Evolutionary conservation across 2,888 invertebrate species (phyloP).

Genomic region (Tenthredo livida): DNA sequence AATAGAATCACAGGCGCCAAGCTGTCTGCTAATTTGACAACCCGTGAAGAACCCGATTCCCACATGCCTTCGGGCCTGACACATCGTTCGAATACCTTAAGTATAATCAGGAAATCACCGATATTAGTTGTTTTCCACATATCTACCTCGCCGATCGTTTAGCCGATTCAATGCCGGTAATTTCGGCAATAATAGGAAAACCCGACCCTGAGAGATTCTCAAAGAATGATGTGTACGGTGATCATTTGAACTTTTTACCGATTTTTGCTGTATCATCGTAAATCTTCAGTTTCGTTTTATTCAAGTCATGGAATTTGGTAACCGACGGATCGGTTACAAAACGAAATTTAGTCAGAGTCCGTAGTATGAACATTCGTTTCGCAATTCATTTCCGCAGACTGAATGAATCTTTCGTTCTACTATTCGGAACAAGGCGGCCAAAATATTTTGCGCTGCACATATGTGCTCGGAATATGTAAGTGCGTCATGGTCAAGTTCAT

Average conservation of each 20-base stretch:
- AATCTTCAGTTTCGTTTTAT: not conserved
- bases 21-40: constrained; percentile 24
- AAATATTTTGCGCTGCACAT: not conserved
- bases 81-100: not conserved
- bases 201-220: not conserved
- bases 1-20: constrained; percentile 33
- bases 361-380: not conserved
- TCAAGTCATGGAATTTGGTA: not conserved
- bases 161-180: not conserved
- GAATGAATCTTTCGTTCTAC: not conserved
- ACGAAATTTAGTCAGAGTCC: too few species aligned
- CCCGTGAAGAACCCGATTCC: not conserved
- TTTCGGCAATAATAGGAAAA: too few species aligned
- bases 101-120: constrained; percentile 8
- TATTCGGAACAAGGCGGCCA: not conserved
- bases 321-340: too few species aligned
- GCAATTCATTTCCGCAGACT: not conserved
- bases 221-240: too few species aligned
- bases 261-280: not conserved
- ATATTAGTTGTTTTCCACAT: constrained; percentile 26
- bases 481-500: not conserved
- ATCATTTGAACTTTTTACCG: too few species aligned
- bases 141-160: not conserved
- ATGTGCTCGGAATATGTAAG: not conserved
- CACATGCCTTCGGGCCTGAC: not conserved